phyloP scores from a whole-genome alignment of 2,888 invertebrate species.

The Quadroppia sp. region DNA sequence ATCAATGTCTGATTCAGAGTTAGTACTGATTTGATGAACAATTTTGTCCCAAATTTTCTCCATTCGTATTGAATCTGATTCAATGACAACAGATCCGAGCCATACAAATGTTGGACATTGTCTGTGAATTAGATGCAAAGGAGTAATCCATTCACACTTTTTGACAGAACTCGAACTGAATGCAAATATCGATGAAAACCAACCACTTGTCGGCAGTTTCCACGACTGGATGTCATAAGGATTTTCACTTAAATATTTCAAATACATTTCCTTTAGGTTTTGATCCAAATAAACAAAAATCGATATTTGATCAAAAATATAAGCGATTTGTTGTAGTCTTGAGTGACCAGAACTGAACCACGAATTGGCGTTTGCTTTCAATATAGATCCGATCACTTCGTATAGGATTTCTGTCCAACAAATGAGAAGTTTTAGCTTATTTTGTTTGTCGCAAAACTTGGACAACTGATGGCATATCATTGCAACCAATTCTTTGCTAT shows the following conservation, averaged over 20 bases:
- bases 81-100: slow-evolving; percentile 35
- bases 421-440: slow-evolving; percentile 19
- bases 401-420: slow-evolving; percentile 39
- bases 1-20: slow-evolving; percentile 34
- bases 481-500: slow-evolving; percentile 16
- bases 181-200: slow-evolving; percentile 28
- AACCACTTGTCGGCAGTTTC: slow-evolving; percentile 27
- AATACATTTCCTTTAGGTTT: not conserved
- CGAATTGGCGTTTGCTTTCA: slow-evolving; percentile 25
- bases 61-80: slow-evolving; percentile 38
- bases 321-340: slow-evolving; percentile 38
- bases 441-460: slow-evolving; percentile 7
- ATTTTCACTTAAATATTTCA: slow-evolving; percentile 25
- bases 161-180: not conserved
- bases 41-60: slow-evolving; percentile 44
- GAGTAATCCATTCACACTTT: slow-evolving; percentile 42
- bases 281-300: slow-evolving; percentile 34
- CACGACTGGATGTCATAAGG: slow-evolving; percentile 30
- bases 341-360: slow-evolving; percentile 37
- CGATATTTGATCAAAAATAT: slow-evolving; percentile 37
- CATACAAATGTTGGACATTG: slow-evolving; percentile 37
- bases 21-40: slow-evolving; percentile 35
- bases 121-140: slow-evolving; percentile 39
- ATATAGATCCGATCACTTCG: slow-evolving; percentile 35
- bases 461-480: slow-evolving; percentile 23